Evolutionary conservation across 1,140 invertebrate genomes (phyloP), one percentile per base, ranked within the genome.

Genomic region (Brachionus paranguensis): DNA sequence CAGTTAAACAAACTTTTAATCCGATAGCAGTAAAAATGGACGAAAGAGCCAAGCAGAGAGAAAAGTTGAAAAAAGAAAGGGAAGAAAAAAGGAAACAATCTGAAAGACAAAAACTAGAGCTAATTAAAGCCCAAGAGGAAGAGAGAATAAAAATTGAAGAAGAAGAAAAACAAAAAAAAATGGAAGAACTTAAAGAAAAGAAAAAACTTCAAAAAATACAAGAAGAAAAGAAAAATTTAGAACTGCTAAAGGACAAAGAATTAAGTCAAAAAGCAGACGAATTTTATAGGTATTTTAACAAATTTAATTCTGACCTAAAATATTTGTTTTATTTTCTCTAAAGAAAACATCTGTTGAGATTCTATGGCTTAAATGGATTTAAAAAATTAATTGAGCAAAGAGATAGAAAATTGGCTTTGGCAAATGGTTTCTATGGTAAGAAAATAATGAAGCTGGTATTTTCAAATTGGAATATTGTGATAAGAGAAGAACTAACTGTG

Each of bases 71-170:
- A 78, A 86, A 85, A 55, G 88, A 89, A 84, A 85, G 89, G 47
- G 89, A 89, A 83, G 88, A 87, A 76, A 88, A 86, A 68, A 85
- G 86, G 41, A 84, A 86, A 64, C 81, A 86, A 86, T 84, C 84
- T 27, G 88, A 89, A 65, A 86, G 88, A 68, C 87, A 89, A 85
- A 87, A 85, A 86, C 64, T 88, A 86, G 89, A 88, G 83, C 83
- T 85, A 84, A 68, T 64, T 47, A 78, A 79, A 55, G 45, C 41
- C 12, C 86, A 87, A 33, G 87, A 88, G 41, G 87, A 87, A 60
- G 86, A 88, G 78, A 83, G 84, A 41, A 84, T 84, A 45, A 85
- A 76, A 84, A 74, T 86, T 37, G 86, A 87, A 12, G 88, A 88
- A 47, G 88, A 87, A 68, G 88, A 89, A 43, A 89, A 88, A 84